Evolutionary conservation across 1,140 invertebrate genomes (phyloP).

Genomic region (Meloidogyne floridensis): DNA sequence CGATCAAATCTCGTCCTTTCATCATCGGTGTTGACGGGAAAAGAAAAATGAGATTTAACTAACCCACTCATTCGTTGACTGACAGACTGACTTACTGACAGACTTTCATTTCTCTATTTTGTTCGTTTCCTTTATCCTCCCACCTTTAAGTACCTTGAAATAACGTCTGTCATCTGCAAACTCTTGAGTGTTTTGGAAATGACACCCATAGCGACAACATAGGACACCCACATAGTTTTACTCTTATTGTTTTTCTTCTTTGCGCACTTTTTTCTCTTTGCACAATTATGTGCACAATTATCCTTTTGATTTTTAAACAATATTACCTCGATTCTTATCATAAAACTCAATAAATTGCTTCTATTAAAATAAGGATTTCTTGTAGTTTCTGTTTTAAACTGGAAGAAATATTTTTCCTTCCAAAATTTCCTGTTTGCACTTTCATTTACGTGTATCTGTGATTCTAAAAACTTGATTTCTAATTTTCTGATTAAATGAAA

Average conservation of each 20-base stretch:
- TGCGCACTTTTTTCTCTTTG: neutral
- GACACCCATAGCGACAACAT: neutral
- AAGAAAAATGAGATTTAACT: neutral
- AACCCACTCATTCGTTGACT: neutral
- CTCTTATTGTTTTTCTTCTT: neutral
- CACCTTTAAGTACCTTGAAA: neutral
- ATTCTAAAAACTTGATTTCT: too few species aligned
- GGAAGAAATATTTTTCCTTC: too few species aligned
- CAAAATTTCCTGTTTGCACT: too few species aligned
- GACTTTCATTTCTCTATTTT: neutral
- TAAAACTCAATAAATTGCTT: too few species aligned
- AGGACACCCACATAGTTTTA: neutral
- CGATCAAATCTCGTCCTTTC: slow-evolving; percentile 8
- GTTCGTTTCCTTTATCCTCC: neutral
- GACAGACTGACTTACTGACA: slow-evolving; percentile 3
- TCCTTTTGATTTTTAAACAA: neutral
- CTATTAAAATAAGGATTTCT: too few species aligned
- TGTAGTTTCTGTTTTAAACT: too few species aligned
- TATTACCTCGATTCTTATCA: too few species aligned
- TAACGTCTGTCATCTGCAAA: neutral
- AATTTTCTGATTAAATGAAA: too few species aligned
- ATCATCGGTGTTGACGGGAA: neutral
- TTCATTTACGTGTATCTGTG: too few species aligned
- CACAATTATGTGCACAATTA: neutral
- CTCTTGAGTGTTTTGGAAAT: neutral